phyloP scores from a whole-genome alignment of 1,140 invertebrate genomes.

The Rhizoglyphus robini region DNA sequence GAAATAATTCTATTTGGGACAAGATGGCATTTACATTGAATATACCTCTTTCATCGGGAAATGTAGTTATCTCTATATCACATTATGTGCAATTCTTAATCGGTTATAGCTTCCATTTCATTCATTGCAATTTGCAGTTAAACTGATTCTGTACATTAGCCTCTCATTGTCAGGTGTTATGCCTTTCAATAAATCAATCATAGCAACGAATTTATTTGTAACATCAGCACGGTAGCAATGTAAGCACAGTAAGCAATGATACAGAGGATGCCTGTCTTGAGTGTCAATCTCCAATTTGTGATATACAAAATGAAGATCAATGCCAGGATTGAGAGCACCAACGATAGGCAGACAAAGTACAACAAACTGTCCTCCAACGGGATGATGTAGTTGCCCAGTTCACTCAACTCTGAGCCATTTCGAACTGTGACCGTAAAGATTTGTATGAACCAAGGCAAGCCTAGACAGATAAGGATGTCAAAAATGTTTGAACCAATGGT shows the following conservation, averaged over 20 bases:
- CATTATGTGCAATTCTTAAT: too few species aligned
- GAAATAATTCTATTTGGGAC: conserved; percentile 44
- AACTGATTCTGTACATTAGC: too few species aligned
- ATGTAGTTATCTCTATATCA: too few species aligned
- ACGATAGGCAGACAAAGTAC: conserved; percentile 25
- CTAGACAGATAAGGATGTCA: conserved; percentile 68
- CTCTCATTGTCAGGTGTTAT: too few species aligned
- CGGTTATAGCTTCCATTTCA: too few species aligned
- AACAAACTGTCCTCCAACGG: conserved; percentile 25
- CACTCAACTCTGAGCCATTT: conserved; percentile 4
- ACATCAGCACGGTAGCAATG: not conserved
- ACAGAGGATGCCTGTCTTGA: not conserved
- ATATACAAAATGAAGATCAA: conserved; percentile 24
- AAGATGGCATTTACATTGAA: not conserved
- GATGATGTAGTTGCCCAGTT: not conserved
- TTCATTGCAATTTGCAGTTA: too few species aligned
- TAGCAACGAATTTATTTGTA: not conserved
- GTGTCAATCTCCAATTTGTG: conserved; percentile 23
- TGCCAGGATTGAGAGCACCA: conserved; percentile 24
- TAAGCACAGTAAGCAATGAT: not conserved
- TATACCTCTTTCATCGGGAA: not conserved
- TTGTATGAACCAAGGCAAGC: conserved; percentile 66
- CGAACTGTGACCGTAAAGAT: conserved; percentile 37
- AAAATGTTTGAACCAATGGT: conserved; percentile 67
- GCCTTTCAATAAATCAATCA: conserved; percentile 5